These are phyloP conservation scores for Phenacoccus solenopsis DNA, from an alignment of 1,140 invertebrate species.

Conservation along the genomic window DNA sequence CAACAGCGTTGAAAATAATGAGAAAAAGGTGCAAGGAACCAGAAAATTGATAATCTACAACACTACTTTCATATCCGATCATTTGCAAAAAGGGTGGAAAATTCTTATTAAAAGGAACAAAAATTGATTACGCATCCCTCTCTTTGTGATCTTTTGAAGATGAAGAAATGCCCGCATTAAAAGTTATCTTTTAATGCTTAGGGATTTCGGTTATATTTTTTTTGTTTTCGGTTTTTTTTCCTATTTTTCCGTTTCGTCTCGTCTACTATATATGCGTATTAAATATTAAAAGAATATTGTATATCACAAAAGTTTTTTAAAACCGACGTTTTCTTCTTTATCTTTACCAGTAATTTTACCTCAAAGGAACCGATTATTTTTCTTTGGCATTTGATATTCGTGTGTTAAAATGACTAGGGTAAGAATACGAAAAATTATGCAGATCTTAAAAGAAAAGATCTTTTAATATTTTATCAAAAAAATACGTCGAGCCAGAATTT, in stretches of 20 bases:
- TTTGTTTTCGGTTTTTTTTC: neutral
- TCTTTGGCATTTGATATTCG: neutral
- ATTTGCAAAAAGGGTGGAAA: conserved; percentile 17
- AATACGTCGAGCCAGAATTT: no score
- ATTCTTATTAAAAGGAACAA: conserved; percentile 18
- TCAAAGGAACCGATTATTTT: neutral
- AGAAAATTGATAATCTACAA: conserved; percentile 18
- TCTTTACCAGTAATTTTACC: neutral
- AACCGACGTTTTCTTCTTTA: neutral
- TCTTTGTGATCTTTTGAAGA: conserved; percentile 17
- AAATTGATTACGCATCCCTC: conserved; percentile 16
- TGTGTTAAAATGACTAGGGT: neutral
- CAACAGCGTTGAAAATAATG: conserved; percentile 15
- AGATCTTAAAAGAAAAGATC: no score
- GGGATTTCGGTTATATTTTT: neutral
- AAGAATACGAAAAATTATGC: neutral
- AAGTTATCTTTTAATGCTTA: conserved; percentile 10
- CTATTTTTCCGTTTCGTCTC: neutral
- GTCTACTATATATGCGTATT: conserved; percentile 5
- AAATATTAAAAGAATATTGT: conserved; percentile 18
- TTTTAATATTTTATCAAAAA: no score
- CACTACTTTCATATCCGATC: conserved; percentile 17
- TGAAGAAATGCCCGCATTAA: conserved; percentile 15
- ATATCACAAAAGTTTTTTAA: conserved; percentile 1
- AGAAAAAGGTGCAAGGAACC: conserved; percentile 17